These are phyloP conservation scores for Dendrocincla tyrannina DNA, from an alignment of 2,797 vertebrate genomes.

Conservation along the genomic window DNA sequence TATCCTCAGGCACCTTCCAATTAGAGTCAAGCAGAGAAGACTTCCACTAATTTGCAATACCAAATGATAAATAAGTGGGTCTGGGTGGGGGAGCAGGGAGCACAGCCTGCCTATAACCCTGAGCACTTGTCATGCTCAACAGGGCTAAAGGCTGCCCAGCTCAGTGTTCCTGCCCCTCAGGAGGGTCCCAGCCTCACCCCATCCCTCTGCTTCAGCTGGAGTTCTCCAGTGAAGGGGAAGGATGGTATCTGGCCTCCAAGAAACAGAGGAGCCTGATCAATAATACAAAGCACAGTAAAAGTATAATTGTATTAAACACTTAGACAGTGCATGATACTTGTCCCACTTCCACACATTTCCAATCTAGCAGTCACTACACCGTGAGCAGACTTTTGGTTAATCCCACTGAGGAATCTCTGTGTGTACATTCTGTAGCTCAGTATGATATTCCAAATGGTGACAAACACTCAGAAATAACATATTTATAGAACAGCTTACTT, in stretches of 20 bases:
- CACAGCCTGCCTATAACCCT: accelerated
- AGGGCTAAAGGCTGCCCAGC: not conserved
- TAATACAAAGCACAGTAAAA: not conserved
- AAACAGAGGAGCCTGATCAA: not conserved
- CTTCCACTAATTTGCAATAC: not conserved
- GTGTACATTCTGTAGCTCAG: not conserved
- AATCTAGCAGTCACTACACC: not conserved
- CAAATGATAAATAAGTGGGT: not conserved
- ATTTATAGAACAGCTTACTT: not conserved
- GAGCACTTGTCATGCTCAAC: not conserved
- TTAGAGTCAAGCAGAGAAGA: not conserved
- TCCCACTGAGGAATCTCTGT: not conserved
- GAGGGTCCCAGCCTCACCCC: not conserved
- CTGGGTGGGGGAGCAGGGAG: not conserved
- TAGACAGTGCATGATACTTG: not conserved
- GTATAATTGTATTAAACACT: not conserved
- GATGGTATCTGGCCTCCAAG: not conserved
- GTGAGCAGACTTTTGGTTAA: conserved; percentile 10
- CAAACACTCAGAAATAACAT: not conserved
- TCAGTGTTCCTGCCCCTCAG: not conserved
- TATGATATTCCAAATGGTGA: not conserved
- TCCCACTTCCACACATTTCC: not conserved
- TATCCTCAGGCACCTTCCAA: not conserved
- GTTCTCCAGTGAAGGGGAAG: not conserved
- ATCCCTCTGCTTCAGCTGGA: not conserved